Evolutionary conservation across 2,888 invertebrate species (phyloP).

Genomic region (Ormia ochracea): DNA sequence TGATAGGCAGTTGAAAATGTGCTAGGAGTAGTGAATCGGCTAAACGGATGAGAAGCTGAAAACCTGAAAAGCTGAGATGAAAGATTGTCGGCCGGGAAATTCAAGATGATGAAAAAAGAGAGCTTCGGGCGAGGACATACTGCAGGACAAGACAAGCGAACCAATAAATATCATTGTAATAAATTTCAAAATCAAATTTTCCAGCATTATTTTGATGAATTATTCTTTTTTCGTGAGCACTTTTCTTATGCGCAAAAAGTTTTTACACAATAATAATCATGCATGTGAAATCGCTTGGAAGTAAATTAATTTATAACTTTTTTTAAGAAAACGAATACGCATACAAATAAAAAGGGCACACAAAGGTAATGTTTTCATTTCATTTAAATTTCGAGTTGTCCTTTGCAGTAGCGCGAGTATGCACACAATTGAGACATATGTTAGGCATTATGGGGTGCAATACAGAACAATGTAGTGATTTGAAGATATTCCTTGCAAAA

Average conservation of each 20-base stretch:
- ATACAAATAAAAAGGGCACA: not conserved
- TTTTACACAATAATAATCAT: not conserved
- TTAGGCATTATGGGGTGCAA: conserved; percentile 47
- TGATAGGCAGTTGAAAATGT: too few relatives aligned
- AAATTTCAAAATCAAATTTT: not conserved
- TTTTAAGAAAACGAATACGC: not conserved
- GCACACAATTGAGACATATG: conserved; percentile 72
- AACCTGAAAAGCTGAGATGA: too few relatives aligned
- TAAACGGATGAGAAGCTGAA: too few relatives aligned
- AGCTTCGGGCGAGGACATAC: too few relatives aligned
- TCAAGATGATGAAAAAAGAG: too few relatives aligned
- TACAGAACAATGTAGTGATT: not conserved
- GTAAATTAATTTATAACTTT: conserved; percentile 68
- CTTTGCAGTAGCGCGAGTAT: conserved; percentile 43
- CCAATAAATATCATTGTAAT: not conserved
- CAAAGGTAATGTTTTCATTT: not conserved
- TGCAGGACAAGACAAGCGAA: too few relatives aligned
- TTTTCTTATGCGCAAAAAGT: not conserved
- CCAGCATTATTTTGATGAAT: not conserved
- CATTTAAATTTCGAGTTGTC: not conserved
- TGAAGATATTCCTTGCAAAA: not conserved
- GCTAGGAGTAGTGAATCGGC: too few relatives aligned
- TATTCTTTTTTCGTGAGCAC: not conserved
- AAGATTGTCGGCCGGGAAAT: too few relatives aligned
- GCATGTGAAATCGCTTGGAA: conserved; percentile 67